A percentile compares a stretch with the other conserved stretches of the same genome.
These are phyloP conservation scores for Oplegnathus fasciatus DNA, from an alignment of 2,113 vertebrate species.

Conservation along the genomic window DNA sequence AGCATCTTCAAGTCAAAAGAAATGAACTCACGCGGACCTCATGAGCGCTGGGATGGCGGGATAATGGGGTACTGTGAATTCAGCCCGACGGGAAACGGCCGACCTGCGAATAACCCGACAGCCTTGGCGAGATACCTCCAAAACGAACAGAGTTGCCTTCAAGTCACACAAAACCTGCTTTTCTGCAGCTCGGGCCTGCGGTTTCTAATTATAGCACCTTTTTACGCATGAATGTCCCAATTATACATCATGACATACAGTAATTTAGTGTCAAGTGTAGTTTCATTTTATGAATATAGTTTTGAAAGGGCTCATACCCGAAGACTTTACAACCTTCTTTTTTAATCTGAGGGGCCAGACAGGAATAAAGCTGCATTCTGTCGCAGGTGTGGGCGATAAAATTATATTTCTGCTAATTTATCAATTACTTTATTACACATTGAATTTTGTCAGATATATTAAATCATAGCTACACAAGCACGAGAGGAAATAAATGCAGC, in stretches of 20 bases:
- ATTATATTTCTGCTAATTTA: not conserved
- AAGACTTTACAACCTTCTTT: conserved; percentile 12
- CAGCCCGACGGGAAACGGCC: conserved; percentile 70
- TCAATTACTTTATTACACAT: not conserved
- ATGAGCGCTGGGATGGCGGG: conserved; percentile 34
- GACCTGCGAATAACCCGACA: conserved; percentile 86
- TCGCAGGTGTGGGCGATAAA: conserved; percentile 10
- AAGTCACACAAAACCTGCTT: conserved; percentile 77
- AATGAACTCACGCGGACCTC: conserved; percentile 26
- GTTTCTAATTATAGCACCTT: conserved; percentile 86
- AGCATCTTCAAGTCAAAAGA: conserved; percentile 2
- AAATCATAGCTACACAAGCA: not conserved
- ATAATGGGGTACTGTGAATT: conserved; percentile 77
- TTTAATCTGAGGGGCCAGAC: not conserved
- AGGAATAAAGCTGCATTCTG: conserved; percentile 2
- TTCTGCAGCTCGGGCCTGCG: conserved; percentile 67
- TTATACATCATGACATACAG: conserved; percentile 69
- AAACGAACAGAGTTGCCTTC: conserved; percentile 86
- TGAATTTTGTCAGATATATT: too few species aligned
- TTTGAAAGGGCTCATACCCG: not conserved
- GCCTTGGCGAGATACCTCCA: conserved; percentile 80
- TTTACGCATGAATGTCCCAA: conserved; percentile 79
- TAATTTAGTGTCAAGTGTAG: conserved; percentile 69
- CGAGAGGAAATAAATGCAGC: not conserved
- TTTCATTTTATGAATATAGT: conserved; percentile 65